These are phyloP conservation scores for Cephus runcator DNA, from an alignment of 2,888 invertebrate genomes.

Conservation along the genomic window DNA sequence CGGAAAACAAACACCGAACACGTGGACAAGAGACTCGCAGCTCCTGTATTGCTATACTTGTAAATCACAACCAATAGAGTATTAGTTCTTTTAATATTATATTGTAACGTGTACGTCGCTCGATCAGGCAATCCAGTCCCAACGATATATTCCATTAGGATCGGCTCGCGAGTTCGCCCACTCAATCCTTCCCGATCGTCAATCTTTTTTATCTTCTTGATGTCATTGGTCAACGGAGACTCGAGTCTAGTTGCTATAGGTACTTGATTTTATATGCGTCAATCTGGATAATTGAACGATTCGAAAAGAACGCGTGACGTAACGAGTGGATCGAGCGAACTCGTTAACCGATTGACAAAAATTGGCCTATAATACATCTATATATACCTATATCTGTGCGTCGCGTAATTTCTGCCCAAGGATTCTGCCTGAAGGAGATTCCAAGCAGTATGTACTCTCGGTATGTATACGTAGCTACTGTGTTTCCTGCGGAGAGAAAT, in stretches of 20 bases:
- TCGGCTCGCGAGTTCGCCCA: not conserved
- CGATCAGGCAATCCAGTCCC: slow-evolving; percentile 26
- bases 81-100: slow-evolving; percentile 46
- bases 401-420: slow-evolving; percentile 18
- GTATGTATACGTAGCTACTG: slow-evolving; percentile 6
- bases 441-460: not conserved
- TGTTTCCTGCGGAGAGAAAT: slow-evolving; percentile 8
- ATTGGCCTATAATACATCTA: slow-evolving; percentile 11
- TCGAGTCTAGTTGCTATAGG: not conserved
- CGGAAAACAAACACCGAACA: not conserved
- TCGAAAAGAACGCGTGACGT: not conserved
- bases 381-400: slow-evolving; percentile 26
- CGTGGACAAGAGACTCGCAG: slow-evolving; percentile 11
- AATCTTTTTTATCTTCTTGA: not conserved
- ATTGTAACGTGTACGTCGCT: not conserved
- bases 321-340: slow-evolving; percentile 10
- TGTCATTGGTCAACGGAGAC: not conserved
- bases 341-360: slow-evolving; percentile 18
- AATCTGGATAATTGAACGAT: not conserved
- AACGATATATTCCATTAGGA: slow-evolving; percentile 20
- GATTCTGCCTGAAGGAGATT: not conserved
- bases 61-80: slow-evolving; percentile 65
- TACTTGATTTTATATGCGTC: not conserved
- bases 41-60: slow-evolving; percentile 55
- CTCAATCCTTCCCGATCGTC: not conserved